Percentiles rank a stretch among this genome's conserved stretches.
Evolutionary conservation across 2,888 invertebrate genomes (phyloP).

Genomic region (Drosophila mimetica): DNA sequence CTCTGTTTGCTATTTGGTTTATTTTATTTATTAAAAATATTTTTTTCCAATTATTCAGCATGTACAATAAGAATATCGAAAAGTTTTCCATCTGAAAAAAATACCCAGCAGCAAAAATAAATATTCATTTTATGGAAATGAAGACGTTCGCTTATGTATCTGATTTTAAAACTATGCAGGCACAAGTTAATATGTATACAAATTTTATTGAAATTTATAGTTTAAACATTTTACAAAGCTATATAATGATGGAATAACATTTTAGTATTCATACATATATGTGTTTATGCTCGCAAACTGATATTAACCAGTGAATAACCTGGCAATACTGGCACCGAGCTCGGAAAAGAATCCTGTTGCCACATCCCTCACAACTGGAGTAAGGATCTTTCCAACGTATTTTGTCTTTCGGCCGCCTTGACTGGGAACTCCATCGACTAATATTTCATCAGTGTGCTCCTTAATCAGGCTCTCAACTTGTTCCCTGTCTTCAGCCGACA

Average conservation of each 20-base stretch:
- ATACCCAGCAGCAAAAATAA: no score
- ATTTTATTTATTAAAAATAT: no score
- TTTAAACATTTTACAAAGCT: neutral
- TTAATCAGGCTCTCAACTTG: neutral
- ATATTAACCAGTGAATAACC: neutral
- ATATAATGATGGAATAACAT: neutral
- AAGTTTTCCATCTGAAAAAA: no score
- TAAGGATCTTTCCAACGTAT: neutral
- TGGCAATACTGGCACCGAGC: neutral
- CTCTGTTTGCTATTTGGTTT: no score
- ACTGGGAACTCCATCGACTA: constrained; percentile 9
- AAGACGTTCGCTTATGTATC: no score
- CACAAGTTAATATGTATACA: no score
- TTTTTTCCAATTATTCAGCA: no score
- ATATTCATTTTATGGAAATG: no score
- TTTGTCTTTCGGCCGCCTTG: constrained; percentile 2
- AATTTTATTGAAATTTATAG: neutral
- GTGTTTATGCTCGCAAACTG: no score
- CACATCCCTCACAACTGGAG: neutral
- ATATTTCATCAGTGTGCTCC: neutral
- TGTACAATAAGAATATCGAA: no score
- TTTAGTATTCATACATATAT: no score
- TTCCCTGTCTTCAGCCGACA: neutral
- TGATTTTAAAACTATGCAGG: no score
- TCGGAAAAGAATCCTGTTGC: neutral